phyloP scores from a whole-genome alignment of 2,797 vertebrate genomes.

The Harpagifer antarcticus region DNA sequence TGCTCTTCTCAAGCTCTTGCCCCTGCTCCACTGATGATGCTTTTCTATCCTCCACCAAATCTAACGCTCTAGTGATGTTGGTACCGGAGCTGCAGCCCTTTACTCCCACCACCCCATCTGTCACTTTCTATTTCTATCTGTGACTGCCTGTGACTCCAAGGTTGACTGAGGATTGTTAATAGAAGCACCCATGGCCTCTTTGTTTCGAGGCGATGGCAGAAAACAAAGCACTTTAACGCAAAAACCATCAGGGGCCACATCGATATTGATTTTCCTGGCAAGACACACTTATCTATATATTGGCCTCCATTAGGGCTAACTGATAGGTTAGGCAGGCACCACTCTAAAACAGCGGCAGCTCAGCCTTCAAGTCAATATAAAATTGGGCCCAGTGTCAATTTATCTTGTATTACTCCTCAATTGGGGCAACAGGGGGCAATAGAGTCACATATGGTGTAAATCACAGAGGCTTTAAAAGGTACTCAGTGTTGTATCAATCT shows the following conservation, averaged over 20 bases:
- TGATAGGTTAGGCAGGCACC: conserved; percentile 72
- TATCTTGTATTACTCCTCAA: conserved; percentile 78
- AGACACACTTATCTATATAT: conserved; percentile 85
- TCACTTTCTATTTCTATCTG: conserved; percentile 64
- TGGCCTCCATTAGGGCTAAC: conserved; percentile 81
- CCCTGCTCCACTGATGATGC: conserved; percentile 53
- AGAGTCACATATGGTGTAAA: conserved; percentile 66
- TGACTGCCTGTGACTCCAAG: conserved; percentile 51
- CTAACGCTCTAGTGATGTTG: conserved; percentile 68
- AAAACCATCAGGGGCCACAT: conserved; percentile 82
- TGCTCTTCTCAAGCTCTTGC: conserved; percentile 37
- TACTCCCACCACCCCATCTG: conserved; percentile 39
- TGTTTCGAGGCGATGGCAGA: conserved; percentile 70
- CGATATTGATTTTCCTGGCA: conserved; percentile 87
- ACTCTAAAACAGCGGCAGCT: conserved; percentile 72
- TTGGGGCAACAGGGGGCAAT: conserved; percentile 75
- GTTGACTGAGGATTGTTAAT: conserved; percentile 75
- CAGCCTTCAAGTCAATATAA: conserved; percentile 74
- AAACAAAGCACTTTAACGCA: conserved; percentile 79
- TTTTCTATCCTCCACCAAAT: conserved; percentile 71
- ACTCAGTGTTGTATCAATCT: not conserved
- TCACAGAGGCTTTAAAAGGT: conserved; percentile 24
- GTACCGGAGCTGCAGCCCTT: conserved; percentile 37
- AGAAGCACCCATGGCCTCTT: conserved; percentile 63
- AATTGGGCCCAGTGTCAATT: conserved; percentile 82